Evolutionary conservation across 1,140 invertebrate species (phyloP).

Genomic region (Sminthurinus signatus): DNA sequence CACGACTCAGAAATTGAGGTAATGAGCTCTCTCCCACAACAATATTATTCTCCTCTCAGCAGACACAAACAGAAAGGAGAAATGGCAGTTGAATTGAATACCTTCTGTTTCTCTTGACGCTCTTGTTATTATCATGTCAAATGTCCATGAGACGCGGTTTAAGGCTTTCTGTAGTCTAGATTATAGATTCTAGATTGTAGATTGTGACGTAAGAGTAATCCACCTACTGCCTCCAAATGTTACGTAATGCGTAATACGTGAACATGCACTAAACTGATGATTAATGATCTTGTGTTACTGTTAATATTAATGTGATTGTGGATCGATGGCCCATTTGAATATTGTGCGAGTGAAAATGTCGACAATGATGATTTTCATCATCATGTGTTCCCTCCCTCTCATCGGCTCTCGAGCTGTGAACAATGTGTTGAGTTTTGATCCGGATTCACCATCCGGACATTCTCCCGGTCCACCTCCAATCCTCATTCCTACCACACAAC

Average conservation of each 20-base stretch:
- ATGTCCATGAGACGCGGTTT: not conserved
- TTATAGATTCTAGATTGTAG: not conserved
- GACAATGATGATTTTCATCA: not conserved
- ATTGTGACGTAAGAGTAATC: not conserved
- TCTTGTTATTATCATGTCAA: no score
- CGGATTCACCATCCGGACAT: constrained; percentile 1
- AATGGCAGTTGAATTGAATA: no score
- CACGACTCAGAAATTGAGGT: no score
- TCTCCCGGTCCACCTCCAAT: not conserved
- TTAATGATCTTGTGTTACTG: not conserved
- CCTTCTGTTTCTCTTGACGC: no score
- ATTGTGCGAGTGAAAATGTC: not conserved
- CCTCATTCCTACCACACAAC: not conserved
- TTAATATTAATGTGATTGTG: not conserved
- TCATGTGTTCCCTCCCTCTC: not conserved
- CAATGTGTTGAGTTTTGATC: constrained; percentile 12
- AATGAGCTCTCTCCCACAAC: no score
- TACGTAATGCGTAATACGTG: not conserved
- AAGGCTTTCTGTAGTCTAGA: not conserved
- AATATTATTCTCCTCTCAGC: no score
- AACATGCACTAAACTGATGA: not conserved
- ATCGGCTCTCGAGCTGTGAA: constrained; percentile 20
- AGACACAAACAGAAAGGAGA: no score
- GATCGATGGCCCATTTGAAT: not conserved
- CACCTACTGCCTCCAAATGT: not conserved